A percentile compares a stretch with the other conserved stretches of the same genome.
Evolutionary conservation across 1,140 invertebrate species (phyloP).

Genomic region (Neuroterus valhalla): DNA sequence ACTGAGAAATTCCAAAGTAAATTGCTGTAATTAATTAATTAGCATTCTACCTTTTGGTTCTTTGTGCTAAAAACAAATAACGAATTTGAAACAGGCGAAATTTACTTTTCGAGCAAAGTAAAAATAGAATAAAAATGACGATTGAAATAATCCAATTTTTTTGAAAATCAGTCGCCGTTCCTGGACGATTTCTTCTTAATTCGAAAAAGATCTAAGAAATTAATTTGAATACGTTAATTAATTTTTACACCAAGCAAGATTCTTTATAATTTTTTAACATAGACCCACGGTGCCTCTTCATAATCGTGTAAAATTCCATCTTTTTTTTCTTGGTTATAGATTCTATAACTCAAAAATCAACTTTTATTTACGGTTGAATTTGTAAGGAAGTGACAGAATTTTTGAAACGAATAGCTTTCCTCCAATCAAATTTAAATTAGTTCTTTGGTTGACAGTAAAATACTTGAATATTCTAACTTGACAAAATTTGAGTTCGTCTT

Average conservation of each 20-base stretch:
- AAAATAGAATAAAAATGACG: neutral
- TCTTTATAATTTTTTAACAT: neutral
- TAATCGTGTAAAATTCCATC: no score
- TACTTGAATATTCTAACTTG: neutral
- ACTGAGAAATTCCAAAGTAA: neutral
- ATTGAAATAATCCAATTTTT: neutral
- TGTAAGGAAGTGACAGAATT: no score
- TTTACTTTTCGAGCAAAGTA: neutral
- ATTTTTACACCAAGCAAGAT: neutral
- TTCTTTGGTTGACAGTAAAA: slow-evolving; percentile 15
- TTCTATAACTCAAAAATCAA: no score
- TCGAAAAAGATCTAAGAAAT: neutral
- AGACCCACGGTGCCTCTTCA: neutral
- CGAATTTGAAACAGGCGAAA: slow-evolving; percentile 26
- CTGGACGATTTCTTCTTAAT: neutral
- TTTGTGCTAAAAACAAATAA: neutral
- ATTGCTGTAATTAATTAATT: neutral
- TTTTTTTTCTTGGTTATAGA: no score
- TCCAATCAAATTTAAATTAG: neutral
- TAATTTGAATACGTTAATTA: no score
- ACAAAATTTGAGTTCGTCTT: no score
- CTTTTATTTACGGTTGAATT: no score
- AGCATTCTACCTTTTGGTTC: neutral
- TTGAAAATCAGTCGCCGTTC: neutral
- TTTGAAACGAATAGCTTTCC: no score